These are phyloP conservation scores for Poeciliopsis turrubarensis DNA, from an alignment of 2,113 vertebrate genomes.

Conservation along the genomic window DNA sequence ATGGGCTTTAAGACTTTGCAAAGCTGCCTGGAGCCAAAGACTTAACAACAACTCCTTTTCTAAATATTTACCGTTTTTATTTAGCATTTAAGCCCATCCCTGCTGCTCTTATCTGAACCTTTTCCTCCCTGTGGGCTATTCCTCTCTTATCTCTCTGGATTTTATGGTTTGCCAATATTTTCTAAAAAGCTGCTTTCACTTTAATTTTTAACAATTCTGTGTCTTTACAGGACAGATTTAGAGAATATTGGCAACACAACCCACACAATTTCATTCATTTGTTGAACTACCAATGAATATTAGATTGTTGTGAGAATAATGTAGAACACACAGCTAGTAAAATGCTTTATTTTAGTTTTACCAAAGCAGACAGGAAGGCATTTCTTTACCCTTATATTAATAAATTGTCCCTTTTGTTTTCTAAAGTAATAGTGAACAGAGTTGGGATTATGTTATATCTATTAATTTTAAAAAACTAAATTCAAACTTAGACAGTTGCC, in stretches of 20 bases:
- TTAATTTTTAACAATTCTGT: not conserved
- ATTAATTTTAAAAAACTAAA: no score
- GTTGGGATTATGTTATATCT: no score
- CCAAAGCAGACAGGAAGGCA: not conserved
- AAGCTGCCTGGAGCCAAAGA: constrained; percentile 19
- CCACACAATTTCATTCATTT: not conserved
- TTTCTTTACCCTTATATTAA: not conserved
- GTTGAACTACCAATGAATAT: not conserved
- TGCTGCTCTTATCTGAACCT: not conserved
- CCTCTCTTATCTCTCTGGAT: not conserved
- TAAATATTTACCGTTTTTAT: constrained; percentile 31
- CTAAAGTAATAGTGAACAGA: no score
- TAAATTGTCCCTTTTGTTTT: not conserved
- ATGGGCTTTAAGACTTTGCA: not conserved
- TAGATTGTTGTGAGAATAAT: no score
- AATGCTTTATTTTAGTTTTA: not conserved
- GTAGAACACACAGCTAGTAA: not conserved
- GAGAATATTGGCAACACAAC: not conserved
- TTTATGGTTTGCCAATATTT: not conserved
- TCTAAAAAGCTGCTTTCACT: not conserved
- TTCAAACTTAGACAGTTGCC: no score
- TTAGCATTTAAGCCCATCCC: not conserved
- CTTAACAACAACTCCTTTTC: constrained; percentile 15
- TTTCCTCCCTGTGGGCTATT: not conserved
- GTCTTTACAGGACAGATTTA: not conserved